Evolutionary conservation across 1,140 invertebrate genomes (phyloP), one percentile per base, ranked within the genome.

Genomic region (Pseudomyrmex sp.): DNA sequence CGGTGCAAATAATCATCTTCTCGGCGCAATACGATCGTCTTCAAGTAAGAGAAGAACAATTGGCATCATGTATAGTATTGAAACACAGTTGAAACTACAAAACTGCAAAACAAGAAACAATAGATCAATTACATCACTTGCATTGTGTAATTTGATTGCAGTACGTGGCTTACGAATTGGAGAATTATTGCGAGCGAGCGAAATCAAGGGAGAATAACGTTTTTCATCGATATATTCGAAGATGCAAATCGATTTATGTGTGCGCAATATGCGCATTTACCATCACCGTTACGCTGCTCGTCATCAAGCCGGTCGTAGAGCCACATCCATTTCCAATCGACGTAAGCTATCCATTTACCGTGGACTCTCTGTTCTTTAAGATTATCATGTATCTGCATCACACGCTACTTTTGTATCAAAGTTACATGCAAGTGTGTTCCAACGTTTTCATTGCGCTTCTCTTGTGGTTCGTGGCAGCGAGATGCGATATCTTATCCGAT

Each of bases 381-480:
- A 54, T 18, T 18, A 48, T 87, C 0, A 59, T 91, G 54, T 91
- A 88, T 52, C 0, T 75, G 0, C 87, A 88, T 56, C 90, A 91
- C n/a, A 23, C 46, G 12, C 54, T 89, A 23, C 63, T 82, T 5
- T 62, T 72, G 7, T 56, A 86, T 46, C 91, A 91, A 58, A 83
- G 62, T 18, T 62, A 82, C 1, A 56, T 82, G 7, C 61, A 77
- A 1, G 62, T 88, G 10, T 77, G 75, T 8, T 15, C 89, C 0
- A 89, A 88, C 50, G 68, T 86, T 26, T 63, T 89, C 48, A 69
- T 84, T 1, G 86, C 86, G 12, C 59, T 90, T 23, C 59, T 90
- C 10, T 62, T 91, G 5, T 88, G 89, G 84, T 91, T 87, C 26
- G 61, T 83, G 1, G 83, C 75, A 8, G 91, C 89, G 0, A 83